These are phyloP conservation scores for Temnothorax curvispinosus DNA, from an alignment of 1,140 invertebrate species.

Conservation along the genomic window DNA sequence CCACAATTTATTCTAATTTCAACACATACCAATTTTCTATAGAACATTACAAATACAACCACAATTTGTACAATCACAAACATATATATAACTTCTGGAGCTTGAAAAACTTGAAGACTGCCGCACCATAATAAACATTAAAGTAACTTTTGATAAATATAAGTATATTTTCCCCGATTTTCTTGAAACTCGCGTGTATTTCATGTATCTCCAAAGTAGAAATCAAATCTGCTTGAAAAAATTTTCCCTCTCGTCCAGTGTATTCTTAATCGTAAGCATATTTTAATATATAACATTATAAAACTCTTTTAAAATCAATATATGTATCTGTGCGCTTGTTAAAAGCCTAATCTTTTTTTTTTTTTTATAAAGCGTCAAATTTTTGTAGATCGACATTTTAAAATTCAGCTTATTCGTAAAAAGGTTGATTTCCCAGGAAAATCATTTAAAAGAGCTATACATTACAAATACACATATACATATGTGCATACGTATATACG, in stretches of 20 bases:
- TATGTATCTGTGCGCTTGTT: neutral
- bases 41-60: neutral
- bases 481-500: too few relatives aligned
- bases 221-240: neutral
- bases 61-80: neutral
- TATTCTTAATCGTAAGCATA: neutral
- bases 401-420: too few relatives aligned
- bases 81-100: neutral
- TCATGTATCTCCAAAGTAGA: neutral
- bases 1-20: neutral
- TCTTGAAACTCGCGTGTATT: neutral
- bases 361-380: neutral
- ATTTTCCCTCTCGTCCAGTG: neutral
- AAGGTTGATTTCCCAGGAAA: too few relatives aligned
- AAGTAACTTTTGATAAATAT: slow-evolving; percentile 26
- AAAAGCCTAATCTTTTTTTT: neutral
- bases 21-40: neutral
- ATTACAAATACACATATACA: too few relatives aligned
- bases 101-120: neutral
- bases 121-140: neutral
- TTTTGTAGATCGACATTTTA: neutral
- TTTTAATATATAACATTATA: neutral
- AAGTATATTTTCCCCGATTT: neutral
- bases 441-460: too few relatives aligned
- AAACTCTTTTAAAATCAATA: neutral